phyloP scores from a whole-genome alignment of 2,113 vertebrate species.

The Atrichornis clamosus region DNA sequence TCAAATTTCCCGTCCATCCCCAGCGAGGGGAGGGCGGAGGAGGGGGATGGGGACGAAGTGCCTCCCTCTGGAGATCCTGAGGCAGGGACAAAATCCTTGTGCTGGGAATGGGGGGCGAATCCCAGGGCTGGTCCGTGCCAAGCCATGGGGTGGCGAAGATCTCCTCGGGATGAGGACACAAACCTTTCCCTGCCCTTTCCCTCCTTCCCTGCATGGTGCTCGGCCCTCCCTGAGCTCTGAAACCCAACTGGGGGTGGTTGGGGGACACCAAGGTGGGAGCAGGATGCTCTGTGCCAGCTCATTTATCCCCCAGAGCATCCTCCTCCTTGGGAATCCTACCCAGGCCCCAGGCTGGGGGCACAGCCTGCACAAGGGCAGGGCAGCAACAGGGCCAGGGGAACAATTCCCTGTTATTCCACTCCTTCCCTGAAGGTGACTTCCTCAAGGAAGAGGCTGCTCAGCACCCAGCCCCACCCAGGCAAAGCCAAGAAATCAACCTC shows the following conservation, averaged over 20 bases:
- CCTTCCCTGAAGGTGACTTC: neutral
- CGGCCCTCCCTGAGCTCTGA: neutral
- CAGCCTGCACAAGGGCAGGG: neutral
- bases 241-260: neutral
- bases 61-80: neutral
- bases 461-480: neutral
- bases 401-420: neutral
- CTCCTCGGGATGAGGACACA: neutral
- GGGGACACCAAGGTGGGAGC: neutral
- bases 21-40: neutral
- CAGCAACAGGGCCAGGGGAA: neutral
- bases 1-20: constrained; percentile 75
- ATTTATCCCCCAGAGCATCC: neutral
- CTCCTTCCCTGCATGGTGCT: rapidly evolving
- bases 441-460: neutral
- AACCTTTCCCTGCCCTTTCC: neutral
- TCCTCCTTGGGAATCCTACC: neutral
- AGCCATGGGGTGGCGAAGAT: rapidly evolving
- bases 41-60: neutral
- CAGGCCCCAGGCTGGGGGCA: neutral
- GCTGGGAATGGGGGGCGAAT: rapidly evolving
- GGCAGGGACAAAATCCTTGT: neutral
- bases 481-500: neutral
- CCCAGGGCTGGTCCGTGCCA: rapidly evolving
- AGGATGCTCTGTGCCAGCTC: rapidly evolving